Percentiles rank a stretch among this genome's conserved stretches.
Conservation (phyloP, 2,888 invertebrate genomes). For the Pyrgus malvae region DNA sequence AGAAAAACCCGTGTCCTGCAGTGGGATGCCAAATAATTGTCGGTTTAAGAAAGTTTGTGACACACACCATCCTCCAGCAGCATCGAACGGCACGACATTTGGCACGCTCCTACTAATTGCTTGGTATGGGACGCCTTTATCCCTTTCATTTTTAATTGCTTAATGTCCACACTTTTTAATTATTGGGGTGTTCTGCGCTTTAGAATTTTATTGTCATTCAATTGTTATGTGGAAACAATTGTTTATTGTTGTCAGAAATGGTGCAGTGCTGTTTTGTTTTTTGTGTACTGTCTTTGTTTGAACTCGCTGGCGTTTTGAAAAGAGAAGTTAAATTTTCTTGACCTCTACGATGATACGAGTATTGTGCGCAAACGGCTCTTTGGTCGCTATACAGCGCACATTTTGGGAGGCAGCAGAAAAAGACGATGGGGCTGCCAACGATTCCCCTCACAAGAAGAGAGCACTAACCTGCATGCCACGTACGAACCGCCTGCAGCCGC, state of each 20-base stretch:
- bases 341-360: too few species aligned
- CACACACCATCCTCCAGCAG: slow-evolving; percentile 32
- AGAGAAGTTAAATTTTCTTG: too few species aligned
- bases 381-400: too few species aligned
- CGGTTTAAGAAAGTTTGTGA: slow-evolving; percentile 34
- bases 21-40: too few species aligned
- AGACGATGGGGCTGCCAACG: too few species aligned
- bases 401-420: too few species aligned
- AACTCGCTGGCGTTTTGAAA: too few species aligned
- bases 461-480: too few species aligned
- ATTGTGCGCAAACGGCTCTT: too few species aligned
- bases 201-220: slow-evolving; percentile 47
- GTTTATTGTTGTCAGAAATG: slow-evolving; percentile 32
- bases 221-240: slow-evolving; percentile 41
- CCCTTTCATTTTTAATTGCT: slow-evolving; percentile 51
- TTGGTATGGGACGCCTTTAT: slow-evolving; percentile 59
- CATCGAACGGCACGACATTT: slow-evolving; percentile 57
- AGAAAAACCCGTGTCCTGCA: too few species aligned
- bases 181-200: slow-evolving; percentile 45
- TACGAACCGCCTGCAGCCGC: too few species aligned
- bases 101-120: slow-evolving; percentile 67
- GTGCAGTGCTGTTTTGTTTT: background rate
- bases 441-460: too few species aligned
- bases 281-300: background rate
- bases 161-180: slow-evolving; percentile 59